These are phyloP conservation scores for Eutolmus rufibarbis DNA, from an alignment of 2,888 invertebrate genomes.

Conservation along the genomic window DNA sequence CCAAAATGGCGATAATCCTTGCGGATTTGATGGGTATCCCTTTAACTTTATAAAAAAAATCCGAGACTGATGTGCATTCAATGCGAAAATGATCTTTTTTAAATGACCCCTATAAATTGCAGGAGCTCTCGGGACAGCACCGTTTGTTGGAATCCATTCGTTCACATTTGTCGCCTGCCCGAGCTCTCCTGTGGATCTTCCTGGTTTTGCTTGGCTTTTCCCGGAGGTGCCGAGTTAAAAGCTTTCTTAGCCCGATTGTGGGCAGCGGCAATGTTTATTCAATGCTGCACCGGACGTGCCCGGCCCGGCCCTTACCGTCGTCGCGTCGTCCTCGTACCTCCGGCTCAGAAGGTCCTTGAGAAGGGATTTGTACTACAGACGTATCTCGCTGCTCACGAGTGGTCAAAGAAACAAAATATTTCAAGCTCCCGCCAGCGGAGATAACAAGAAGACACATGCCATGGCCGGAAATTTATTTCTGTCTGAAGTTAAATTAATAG, in stretches of 20 bases:
- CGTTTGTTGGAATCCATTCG: not conserved
- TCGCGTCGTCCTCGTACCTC: not conserved
- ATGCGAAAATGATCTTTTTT: not conserved
- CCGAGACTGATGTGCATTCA: not conserved
- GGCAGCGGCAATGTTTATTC: not conserved
- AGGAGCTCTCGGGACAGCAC: not conserved
- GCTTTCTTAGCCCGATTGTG: not conserved
- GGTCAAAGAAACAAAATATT: conserved; percentile 35
- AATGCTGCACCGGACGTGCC: not conserved
- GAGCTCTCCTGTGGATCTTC: not conserved
- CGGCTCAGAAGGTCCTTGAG: not conserved
- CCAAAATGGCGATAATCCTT: not conserved
- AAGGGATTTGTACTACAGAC: not conserved
- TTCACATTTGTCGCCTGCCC: conserved; percentile 17
- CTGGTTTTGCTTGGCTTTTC: not conserved
- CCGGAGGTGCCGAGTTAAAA: not conserved
- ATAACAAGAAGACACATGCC: conserved; percentile 18
- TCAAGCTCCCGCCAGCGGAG: not conserved
- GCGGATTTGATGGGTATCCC: not conserved
- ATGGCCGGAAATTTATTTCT: conserved; percentile 25
- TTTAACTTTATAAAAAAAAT: not conserved
- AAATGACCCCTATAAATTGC: not conserved
- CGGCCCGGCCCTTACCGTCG: not conserved
- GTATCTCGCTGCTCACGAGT: not conserved
- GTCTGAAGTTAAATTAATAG: conserved; percentile 36